Base-by-base conservation (phyloP, 1,140 invertebrate genomes). In the Papilio polyxenes region DNA sequence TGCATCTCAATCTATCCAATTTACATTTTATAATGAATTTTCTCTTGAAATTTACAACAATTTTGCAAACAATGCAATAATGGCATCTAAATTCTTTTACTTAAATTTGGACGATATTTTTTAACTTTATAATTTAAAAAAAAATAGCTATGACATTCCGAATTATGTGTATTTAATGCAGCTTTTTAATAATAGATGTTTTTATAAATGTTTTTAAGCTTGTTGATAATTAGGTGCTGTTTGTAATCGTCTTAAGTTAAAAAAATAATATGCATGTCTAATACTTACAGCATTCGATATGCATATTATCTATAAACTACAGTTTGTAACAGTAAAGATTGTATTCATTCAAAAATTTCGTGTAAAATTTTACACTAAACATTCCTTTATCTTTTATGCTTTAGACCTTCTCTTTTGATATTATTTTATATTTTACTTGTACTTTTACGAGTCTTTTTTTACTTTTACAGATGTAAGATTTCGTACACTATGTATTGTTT, bases 191-290 rank as follows among this genome's bases (percentile, higher is more conserved):
- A 72, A 37, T 31, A 69, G 62, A 37, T 40, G 31, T 40, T 72
- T 37, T 15, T 72, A 37, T 72, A 7, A 72, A 72, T 6, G 23
- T 37, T 72, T 72, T 72, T 17, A 72, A 72, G 31, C 31, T 72
- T 40, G 65, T 72, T 72, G 65, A 72, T 72, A 72, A 72, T 72
- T 37, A 72, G 65, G 65, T 72, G 65, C 65, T 72, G 65, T 13
- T 13, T 69, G 7, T 37, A 69, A 13, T 72, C 5, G 65, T 72
- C 15, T 72, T 69, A 15, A 72, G 62, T 11, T 65, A 11, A 31
- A 37, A 15, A 69, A 2, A 69, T 37, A 40, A 37, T 37, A 37
- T 7, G 37, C 13, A 69, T 31, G 10, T 69, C 23, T 23, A 69
- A 37, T 69, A 69, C 3, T 69, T 4, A 17, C 1, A 56, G n/a